phyloP scores from a whole-genome alignment of 2,888 invertebrate species.

The Apotomis turbidana region DNA sequence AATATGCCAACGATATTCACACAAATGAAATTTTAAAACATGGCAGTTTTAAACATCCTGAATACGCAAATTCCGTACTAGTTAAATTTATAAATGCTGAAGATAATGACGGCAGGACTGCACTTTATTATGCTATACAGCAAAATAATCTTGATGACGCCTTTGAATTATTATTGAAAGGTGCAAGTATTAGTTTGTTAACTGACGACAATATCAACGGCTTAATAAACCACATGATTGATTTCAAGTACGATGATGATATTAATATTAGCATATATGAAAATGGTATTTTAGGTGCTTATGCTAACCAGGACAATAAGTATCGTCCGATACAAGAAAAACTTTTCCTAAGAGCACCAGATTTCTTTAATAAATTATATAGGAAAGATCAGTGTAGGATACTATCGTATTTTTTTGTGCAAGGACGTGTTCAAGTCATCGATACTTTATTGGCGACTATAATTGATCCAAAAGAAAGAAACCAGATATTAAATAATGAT shows the following conservation, averaged over 20 bases:
- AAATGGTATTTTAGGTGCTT: background rate
- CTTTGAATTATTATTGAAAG: background rate
- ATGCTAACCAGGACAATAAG: background rate
- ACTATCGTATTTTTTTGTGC: background rate
- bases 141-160: too few relatives aligned
- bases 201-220: background rate
- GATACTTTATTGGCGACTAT: background rate
- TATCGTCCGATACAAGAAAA: conserved; percentile 12
- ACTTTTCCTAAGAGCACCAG: background rate
- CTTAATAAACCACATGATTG: background rate
- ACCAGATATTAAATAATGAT: background rate
- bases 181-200: background rate
- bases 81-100: background rate
- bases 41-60: background rate
- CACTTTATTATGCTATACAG: background rate
- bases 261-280: background rate
- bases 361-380: background rate
- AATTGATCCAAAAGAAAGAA: background rate
- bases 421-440: conserved; percentile 1
- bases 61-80: background rate
- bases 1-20: conserved; percentile 1
- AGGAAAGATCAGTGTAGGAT: background rate
- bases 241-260: background rate
- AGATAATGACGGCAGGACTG: background rate
- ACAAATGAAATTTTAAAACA: background rate